phyloP scores from a whole-genome alignment of 2,888 invertebrate genomes.

The Ischnus inquisitorius region DNA sequence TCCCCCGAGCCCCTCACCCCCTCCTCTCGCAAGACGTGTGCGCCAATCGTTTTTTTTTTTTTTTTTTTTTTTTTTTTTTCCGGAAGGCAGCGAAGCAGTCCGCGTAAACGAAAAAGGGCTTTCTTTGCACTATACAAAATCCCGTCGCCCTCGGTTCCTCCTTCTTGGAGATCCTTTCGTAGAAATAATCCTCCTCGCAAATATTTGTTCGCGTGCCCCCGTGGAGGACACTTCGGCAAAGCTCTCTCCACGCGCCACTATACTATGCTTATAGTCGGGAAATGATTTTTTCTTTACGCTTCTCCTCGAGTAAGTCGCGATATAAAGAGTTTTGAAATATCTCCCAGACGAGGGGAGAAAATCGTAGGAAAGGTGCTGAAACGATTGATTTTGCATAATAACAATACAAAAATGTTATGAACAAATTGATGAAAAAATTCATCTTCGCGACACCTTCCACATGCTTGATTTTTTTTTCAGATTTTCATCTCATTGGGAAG shows the following conservation, averaged over 20 bases:
- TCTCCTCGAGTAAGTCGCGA: constrained; percentile 11
- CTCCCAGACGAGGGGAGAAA: neutral
- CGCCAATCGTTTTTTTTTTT: constrained; percentile 7
- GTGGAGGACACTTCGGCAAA: constrained; percentile 36
- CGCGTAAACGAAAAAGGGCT: constrained; percentile 27
- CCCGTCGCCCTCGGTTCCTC: constrained; percentile 4
- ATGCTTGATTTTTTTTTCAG: too few relatives aligned
- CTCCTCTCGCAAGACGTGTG: neutral
- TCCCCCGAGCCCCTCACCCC: too few relatives aligned
- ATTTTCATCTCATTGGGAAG: too few relatives aligned
- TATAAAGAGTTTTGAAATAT: constrained; percentile 38
- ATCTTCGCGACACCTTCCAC: too few relatives aligned
- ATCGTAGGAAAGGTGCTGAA: too few relatives aligned
- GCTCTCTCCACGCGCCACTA: constrained; percentile 39
- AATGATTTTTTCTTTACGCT: constrained; percentile 53
- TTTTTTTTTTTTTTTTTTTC: too few relatives aligned
- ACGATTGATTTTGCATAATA: too few relatives aligned
- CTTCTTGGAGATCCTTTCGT: constrained; percentile 22
- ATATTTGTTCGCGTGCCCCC: constrained; percentile 64
- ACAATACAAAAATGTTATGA: too few relatives aligned
- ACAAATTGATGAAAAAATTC: neutral
- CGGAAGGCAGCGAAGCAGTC: constrained; percentile 12
- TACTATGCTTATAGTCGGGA: constrained; percentile 28
- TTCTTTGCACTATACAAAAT: constrained; percentile 23
- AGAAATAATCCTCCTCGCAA: constrained; percentile 63